Evolutionary conservation across 2,888 invertebrate genomes (phyloP), one percentile per base, ranked within the genome.

Genomic region (Galeopsomyia nigrocyanea): DNA sequence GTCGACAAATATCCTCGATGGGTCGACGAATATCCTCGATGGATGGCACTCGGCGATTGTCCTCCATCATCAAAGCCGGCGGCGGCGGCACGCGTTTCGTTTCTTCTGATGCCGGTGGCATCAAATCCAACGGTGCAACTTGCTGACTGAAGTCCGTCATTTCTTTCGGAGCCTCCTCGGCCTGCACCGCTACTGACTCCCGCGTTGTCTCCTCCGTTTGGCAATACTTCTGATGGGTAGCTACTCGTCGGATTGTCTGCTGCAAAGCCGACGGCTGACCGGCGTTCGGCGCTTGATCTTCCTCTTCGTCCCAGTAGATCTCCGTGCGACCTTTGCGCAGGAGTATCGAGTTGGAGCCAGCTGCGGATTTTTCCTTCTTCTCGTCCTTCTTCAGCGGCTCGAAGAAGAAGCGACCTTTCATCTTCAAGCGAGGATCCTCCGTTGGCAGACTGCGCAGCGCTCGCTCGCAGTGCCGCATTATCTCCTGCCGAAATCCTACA

Each of bases 321-420:
- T 82, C 82, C 56, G 77, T 81, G 14, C 77, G 80, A 13, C 79
- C 79, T 47, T 78, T 82, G n/a, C 82, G 82, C 46, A 86, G 73
- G 0, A 86, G 78, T 57, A 86, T 80, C 0, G 86, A 86, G 55
- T 86, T 85, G 0, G 86, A 85, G 0, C 75, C 49, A 3, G 71
- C 68, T 7, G 79, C 71, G 13, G 77, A 71, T n/a, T 69, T 63
- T 9, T 79, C 78, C 9, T 70, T 77, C 17, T 71, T 68, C 1
- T 69, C 57, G 1, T 80, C 80, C 39, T 79, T 79, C 17, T 77
- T 80, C 6, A 49, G 53, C 10, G 84, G 81, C 70, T 85, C 81
- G 65, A 79, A 86, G 77, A 86, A 86, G 74, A 86, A 86, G 63
- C 86, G 81, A 17, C 86, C 86, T 50, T 82, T 84, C 81, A 83